Conservation (phyloP, 2,888 invertebrate species). For the Diarsia rubi region DNA sequence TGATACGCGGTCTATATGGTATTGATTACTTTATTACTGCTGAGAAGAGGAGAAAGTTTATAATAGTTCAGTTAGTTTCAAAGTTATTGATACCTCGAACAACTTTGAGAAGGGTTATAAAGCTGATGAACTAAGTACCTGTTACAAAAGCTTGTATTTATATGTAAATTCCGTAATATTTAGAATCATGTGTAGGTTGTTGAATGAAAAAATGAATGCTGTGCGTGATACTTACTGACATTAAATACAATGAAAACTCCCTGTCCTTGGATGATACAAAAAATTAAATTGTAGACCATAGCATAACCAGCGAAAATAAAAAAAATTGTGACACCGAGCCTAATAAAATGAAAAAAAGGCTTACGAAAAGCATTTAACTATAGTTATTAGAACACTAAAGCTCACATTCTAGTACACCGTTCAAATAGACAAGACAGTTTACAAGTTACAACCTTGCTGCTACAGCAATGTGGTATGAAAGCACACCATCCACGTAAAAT, state of each 20-base stretch:
- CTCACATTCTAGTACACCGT: neutral
- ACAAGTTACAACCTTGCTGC: slow-evolving; percentile 11
- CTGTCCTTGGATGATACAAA: neutral
- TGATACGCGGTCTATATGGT: slow-evolving; percentile 23
- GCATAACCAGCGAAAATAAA: neutral
- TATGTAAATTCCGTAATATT: neutral
- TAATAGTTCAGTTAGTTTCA: slow-evolving; percentile 11
- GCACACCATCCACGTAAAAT: slow-evolving; percentile 36
- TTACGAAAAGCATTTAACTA: neutral
- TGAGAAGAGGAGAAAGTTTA: slow-evolving; percentile 29
- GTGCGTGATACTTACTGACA: neutral
- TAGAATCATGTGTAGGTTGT: neutral
- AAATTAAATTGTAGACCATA: neutral
- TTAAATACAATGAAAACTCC: too few relatives aligned
- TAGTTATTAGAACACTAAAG: neutral
- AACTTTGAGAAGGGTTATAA: slow-evolving; percentile 11
- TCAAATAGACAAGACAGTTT: slow-evolving; percentile 4
- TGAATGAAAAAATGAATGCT: neutral
- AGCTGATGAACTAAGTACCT: slow-evolving; percentile 2
- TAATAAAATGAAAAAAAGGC: too few relatives aligned
- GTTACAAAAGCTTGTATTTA: neutral
- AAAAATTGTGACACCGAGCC: too few relatives aligned
- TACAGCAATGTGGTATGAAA: slow-evolving; percentile 37
- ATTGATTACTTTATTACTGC: slow-evolving; percentile 39
- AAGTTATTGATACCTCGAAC: slow-evolving; percentile 17